Evolutionary conservation across 2,113 vertebrate species (phyloP).

Genomic region (Perca schrenkii): DNA sequence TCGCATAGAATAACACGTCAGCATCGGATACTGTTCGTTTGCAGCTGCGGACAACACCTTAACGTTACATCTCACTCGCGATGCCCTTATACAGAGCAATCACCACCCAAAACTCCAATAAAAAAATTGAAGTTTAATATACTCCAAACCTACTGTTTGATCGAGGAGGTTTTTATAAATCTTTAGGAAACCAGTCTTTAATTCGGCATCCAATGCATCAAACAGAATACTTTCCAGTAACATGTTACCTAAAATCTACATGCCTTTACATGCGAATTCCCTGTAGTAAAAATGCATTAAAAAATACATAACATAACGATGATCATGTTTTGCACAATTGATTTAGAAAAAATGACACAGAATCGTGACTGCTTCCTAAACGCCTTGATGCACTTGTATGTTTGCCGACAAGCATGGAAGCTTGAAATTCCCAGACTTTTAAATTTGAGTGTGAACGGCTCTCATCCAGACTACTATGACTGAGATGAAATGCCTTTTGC

Average conservation of each 20-base stretch:
- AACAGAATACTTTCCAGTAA: neutral
- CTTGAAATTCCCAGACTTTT: constrained; percentile 19
- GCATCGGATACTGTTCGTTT: neutral
- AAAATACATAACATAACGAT: neutral
- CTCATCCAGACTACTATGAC: constrained; percentile 31
- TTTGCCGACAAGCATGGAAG: neutral
- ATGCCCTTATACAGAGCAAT: neutral
- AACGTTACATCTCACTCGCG: neutral
- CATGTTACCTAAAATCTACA: neutral
- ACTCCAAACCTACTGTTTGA: neutral
- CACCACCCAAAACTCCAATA: constrained; percentile 8
- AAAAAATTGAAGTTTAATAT: constrained; percentile 13
- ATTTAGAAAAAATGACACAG: neutral
- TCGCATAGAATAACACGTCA: neutral
- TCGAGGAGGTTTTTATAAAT: neutral
- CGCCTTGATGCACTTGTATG: neutral
- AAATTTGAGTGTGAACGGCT: constrained; percentile 36
- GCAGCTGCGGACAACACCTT: constrained; percentile 25
- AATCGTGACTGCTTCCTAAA: neutral
- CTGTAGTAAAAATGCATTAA: neutral
- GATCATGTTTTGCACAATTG: neutral
- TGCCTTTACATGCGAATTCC: neutral
- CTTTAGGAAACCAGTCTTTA: neutral
- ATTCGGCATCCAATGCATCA: constrained; percentile 2
- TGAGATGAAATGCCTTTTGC: constrained; percentile 40